These are phyloP conservation scores for Rhingia rostrata DNA, from an alignment of 2,888 invertebrate genomes.

Conservation along the genomic window DNA sequence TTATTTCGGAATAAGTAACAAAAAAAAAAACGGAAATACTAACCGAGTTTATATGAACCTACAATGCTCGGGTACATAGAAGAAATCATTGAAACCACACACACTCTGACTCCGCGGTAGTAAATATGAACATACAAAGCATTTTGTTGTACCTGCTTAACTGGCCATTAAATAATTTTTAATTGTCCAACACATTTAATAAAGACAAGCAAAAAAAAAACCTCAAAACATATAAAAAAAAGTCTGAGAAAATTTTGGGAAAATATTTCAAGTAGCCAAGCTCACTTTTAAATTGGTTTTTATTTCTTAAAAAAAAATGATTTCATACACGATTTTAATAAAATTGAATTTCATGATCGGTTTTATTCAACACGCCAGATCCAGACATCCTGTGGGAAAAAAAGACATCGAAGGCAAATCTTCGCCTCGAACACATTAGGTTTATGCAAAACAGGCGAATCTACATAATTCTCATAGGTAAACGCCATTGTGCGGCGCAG, in stretches of 20 bases:
- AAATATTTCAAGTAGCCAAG: neutral
- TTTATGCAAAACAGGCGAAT: constrained; percentile 65
- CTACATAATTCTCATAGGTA: constrained; percentile 69
- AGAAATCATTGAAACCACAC: constrained; percentile 66
- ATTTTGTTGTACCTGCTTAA: constrained; percentile 67
- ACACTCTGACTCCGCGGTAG: constrained; percentile 5
- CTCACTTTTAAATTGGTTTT: too few relatives aligned
- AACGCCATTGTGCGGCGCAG: constrained; percentile 33
- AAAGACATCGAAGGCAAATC: constrained; percentile 46
- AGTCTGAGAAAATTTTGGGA: constrained; percentile 55
- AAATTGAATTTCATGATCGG: constrained; percentile 33
- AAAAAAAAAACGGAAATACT: constrained; percentile 53
- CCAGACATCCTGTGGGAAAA: constrained; percentile 63
- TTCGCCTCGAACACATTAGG: constrained; percentile 3
- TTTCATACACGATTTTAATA: constrained; percentile 7
- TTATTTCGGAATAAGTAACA: constrained; percentile 60
- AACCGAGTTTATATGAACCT: neutral
- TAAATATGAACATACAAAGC: constrained; percentile 44
- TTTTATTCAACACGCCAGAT: constrained; percentile 12
- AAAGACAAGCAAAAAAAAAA: constrained; percentile 36
- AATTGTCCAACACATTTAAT: constrained; percentile 67
- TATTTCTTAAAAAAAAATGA: constrained; percentile 26
- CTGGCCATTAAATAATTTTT: constrained; percentile 69
- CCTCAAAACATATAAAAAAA: constrained; percentile 15
- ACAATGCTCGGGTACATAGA: constrained; percentile 18